Base-by-base conservation (phyloP, 2,888 invertebrate genomes). In the Spodoptera exigua region DNA sequence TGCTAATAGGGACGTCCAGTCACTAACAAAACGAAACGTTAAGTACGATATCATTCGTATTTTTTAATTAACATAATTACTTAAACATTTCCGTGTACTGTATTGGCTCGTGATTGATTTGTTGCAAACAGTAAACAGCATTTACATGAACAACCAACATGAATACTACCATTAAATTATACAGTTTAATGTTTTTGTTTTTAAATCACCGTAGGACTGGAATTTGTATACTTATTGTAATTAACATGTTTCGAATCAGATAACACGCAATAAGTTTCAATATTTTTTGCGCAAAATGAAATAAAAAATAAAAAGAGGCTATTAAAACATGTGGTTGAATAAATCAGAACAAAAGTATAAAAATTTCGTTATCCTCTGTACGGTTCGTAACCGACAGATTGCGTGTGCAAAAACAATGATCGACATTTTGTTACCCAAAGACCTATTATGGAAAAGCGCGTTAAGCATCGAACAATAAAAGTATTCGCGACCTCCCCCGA, bases 401-500 rank as follows among this genome's bases (percentile, higher is more conserved):
- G 91, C 90, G 89, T 91, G 90, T 82, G 75, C 80, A 76, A 85
- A 89, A 88, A 89, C 88, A 89, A 89, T 89, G 83, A 89, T 89
- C 84, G 80, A 78, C 84, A 79, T 86, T n/a, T 86, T 85, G 82
- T 88, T 85, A 79, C 81, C 81, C 80, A 79, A 83, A 83, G 76
- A 79, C 74, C 82, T 84, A 81, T 87, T 83, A 84, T 80, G 78
- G 76, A 87, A 84, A 87, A 82, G 77, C 82, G 86, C 81, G 85
- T 79, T 83, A 85, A 86, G 82, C 80, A 79, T 78, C 79, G 76
- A 76, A 85, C 83, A 82, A 83, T 86, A 83, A 85, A 87, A 84
- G 76, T 83, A 83, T 84, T 84, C 75, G 81, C 74, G 76, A 80
- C 79, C 75, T 82, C 73, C 78, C 70, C 70, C 44, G 72, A 78